These are phyloP conservation scores for Taurulus bubalis DNA, from an alignment of 2,113 vertebrate genomes.

Conservation along the genomic window DNA sequence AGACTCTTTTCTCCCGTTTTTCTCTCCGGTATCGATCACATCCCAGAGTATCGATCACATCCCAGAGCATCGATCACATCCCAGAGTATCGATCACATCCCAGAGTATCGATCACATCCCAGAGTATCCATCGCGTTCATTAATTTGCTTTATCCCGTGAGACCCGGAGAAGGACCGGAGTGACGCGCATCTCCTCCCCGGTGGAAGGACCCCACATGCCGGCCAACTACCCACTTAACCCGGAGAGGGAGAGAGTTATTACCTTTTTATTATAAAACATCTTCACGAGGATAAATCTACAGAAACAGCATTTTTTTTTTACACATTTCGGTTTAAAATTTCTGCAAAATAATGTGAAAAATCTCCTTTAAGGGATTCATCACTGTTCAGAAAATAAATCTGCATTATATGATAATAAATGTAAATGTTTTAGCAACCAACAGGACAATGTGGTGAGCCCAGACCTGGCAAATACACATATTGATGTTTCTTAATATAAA, in stretches of 20 bases:
- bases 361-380: neutral
- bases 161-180: constrained; percentile 19
- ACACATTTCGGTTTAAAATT: neutral
- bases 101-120: too few relatives aligned
- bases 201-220: constrained; percentile 60
- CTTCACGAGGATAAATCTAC: neutral
- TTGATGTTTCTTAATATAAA: neutral
- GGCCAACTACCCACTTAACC: constrained; percentile 62
- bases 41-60: constrained; percentile 18
- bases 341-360: neutral
- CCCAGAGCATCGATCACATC: too few relatives aligned
- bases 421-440: neutral
- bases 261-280: neutral
- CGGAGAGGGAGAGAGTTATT: constrained; percentile 14
- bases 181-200: constrained; percentile 19
- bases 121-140: too few relatives aligned
- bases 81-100: neutral
- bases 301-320: neutral
- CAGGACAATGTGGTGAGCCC: neutral
- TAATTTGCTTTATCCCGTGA: constrained; percentile 19
- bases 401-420: neutral
- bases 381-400: neutral
- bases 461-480: neutral
- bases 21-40: neutral
- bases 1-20: neutral